phyloP scores from a whole-genome alignment of 2,888 invertebrate genomes.

The Gandaritis pyraliata region DNA sequence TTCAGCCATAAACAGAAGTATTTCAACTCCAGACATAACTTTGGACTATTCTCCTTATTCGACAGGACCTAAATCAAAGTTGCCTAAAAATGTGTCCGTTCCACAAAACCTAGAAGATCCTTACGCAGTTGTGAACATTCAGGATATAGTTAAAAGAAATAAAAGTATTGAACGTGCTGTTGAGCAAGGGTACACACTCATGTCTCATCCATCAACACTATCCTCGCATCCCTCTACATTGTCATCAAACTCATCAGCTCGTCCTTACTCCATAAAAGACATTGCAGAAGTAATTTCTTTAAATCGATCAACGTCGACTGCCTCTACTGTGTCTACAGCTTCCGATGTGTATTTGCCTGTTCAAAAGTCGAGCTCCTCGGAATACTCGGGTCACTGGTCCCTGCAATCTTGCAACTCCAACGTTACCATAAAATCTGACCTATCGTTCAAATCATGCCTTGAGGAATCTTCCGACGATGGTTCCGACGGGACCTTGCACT shows the following conservation, averaged over 20 bases:
- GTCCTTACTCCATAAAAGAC: slow-evolving; percentile 75
- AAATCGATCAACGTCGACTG: slow-evolving; percentile 64
- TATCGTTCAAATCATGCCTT: slow-evolving; percentile 72
- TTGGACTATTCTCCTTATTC: slow-evolving; percentile 65
- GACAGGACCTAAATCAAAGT: slow-evolving; percentile 53
- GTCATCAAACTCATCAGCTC: slow-evolving; percentile 60
- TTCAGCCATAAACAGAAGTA: slow-evolving; percentile 76
- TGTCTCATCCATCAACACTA: slow-evolving; percentile 66
- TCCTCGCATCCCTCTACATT: slow-evolving; percentile 66
- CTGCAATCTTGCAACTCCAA: slow-evolving; percentile 76
- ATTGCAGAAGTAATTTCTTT: slow-evolving; percentile 75
- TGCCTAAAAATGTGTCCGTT: slow-evolving; percentile 71
- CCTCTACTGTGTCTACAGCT: slow-evolving; percentile 66
- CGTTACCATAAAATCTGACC: slow-evolving; percentile 70
- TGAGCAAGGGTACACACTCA: slow-evolving; percentile 59
- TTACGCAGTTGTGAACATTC: slow-evolving; percentile 65
- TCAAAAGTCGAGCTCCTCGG: slow-evolving; percentile 75
- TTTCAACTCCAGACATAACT: slow-evolving; percentile 77
- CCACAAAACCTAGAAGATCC: slow-evolving; percentile 71
- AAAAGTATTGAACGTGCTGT: slow-evolving; percentile 45
- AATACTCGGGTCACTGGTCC: slow-evolving; percentile 78
- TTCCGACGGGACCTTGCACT: slow-evolving; percentile 72
- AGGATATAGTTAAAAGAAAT: slow-evolving; percentile 61
- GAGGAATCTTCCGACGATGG: slow-evolving; percentile 74
- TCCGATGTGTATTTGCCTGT: slow-evolving; percentile 69